These are phyloP conservation scores for Caenorhabditis uteleia DNA, from an alignment of 2,888 invertebrate genomes.

Conservation along the genomic window DNA sequence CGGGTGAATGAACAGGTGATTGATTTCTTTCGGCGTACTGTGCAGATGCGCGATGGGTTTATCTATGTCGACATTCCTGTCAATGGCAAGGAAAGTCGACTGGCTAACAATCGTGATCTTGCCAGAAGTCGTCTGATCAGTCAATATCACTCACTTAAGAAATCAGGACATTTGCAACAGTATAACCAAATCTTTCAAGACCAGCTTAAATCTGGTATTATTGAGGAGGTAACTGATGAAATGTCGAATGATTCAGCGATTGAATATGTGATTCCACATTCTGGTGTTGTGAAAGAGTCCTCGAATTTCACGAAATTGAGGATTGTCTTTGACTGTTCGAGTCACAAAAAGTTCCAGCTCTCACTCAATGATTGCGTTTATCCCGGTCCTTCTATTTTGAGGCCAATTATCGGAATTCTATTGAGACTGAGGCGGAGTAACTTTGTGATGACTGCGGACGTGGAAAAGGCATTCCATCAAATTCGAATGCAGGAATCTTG, in stretches of 20 bases:
- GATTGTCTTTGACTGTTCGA: conserved; percentile 37
- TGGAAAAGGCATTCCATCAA: conserved; percentile 55
- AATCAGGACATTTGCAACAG: too few species aligned
- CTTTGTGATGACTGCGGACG: conserved; percentile 32
- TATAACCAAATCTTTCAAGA: conserved; percentile 14
- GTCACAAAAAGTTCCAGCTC: conserved; percentile 6
- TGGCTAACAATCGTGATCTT: too few species aligned
- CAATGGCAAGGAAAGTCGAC: too few species aligned
- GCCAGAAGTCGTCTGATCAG: too few species aligned
- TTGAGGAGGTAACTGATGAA: conserved; percentile 11
- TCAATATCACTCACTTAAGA: too few species aligned
- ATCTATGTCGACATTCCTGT: too few species aligned
- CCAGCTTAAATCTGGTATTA: conserved; percentile 17
- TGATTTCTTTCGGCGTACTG: too few species aligned
- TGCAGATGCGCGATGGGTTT: too few species aligned
- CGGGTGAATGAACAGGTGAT: too few species aligned
- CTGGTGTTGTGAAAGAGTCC: conserved; percentile 21
- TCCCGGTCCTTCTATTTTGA: conserved; percentile 26
- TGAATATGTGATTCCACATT: conserved; percentile 31
- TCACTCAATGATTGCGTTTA: conserved; percentile 41
- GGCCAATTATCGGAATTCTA: conserved; percentile 16
- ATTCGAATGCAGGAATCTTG: conserved; percentile 30
- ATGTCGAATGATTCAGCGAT: background rate
- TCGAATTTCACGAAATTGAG: conserved; percentile 25
- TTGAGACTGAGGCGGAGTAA: conserved; percentile 14